Evolutionary conservation across 2,113 vertebrate genomes (phyloP), one percentile per base, ranked within the genome.

Genomic region (Indicator indicator): DNA sequence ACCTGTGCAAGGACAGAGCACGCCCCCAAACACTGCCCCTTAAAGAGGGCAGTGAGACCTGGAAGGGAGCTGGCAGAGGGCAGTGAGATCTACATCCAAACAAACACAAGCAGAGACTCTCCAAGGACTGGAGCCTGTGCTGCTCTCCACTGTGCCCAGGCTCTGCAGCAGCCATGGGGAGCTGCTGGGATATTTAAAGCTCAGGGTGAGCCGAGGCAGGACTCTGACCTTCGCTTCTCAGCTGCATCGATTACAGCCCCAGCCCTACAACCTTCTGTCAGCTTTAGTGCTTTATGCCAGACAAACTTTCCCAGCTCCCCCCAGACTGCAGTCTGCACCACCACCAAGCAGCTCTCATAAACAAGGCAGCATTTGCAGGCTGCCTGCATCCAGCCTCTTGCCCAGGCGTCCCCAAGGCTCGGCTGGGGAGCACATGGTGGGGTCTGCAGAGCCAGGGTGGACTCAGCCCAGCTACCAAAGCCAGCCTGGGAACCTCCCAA

Each of bases 321-420:
- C 86, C 89, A 86, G 93, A 88, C 93, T 89, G 94, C 95, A 96
- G 92, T 93, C 92, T 95, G 93, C 94, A 95, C 90, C 83, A 77
- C 40, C 62, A 77, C 46, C 62, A 15, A 90, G 91, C 96, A 93
- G 93, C 82, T 94, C 82, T 77, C 87, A 88, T 83, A 91, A 94
- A 97, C 94, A 95, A 94, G 94, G 87, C 95, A 89, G 94, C 89
- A 94, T 97, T 95, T 95, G 93, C 91, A 96, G 95, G 94, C 94
- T 95, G 94, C 89, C 85, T 85, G 93, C 93, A 80, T 95, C 87
- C 9, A 92, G 91, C 75, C 77, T 83, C 68, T 89, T 78, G 46
- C 74, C 74, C 4, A 28, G 42, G 77, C 50, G 80, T 94, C 96
- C 91, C 77, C 91, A 74, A 90, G 89, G 92, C 93, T 95, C 21